Evolutionary conservation across 2,888 invertebrate genomes (phyloP), one percentile per base, ranked within the genome.

Genomic region (Aspidapion aeneum): DNA sequence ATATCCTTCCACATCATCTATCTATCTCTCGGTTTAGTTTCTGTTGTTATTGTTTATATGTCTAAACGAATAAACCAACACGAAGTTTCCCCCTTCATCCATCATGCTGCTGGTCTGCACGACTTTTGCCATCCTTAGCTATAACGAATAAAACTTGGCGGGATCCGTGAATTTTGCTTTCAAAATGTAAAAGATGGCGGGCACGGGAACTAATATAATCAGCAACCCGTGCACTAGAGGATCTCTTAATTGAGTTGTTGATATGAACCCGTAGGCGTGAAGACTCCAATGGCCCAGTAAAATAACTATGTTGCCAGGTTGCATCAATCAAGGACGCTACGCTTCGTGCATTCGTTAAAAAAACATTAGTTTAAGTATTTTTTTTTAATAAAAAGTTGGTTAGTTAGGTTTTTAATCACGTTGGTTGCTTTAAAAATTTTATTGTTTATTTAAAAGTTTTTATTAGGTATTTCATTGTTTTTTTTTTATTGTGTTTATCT

Each of bases 101-200:
- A 49, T 62, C 3, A 65, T 21, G 16, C 61, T 61, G 2, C 63
- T 66, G 1, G 56, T 62, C 17, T 60, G 59, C 22, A 62, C 60
- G 16, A 55, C 19, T 19, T 18, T 56, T 48, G 20, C 55, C 20
- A 61, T 21, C 51, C 55, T 58, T 35, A 63, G 67, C 68, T 71
- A 72, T 65, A 70, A 71, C 17, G 17, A 18, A 52, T 70, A 68
- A 48, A 66, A 86, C 80, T 92, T 85, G 0, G 91, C 85, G 0
- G 97, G 96, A 79, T 97, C 94, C 0, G 96, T 96, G 78, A 96
- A 96, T 74, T 89, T 89, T 0, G 94, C 93, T 1, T 97, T 97
- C 60, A 94, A 80, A 67, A 97, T 90, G 76, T 97, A 98, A 79
- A 97, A 96, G 19, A 95, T 73, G 0, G 95, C 91, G 0, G 98